Base-by-base conservation (phyloP, 2,797 vertebrate genomes). In the Morus bassanus region DNA sequence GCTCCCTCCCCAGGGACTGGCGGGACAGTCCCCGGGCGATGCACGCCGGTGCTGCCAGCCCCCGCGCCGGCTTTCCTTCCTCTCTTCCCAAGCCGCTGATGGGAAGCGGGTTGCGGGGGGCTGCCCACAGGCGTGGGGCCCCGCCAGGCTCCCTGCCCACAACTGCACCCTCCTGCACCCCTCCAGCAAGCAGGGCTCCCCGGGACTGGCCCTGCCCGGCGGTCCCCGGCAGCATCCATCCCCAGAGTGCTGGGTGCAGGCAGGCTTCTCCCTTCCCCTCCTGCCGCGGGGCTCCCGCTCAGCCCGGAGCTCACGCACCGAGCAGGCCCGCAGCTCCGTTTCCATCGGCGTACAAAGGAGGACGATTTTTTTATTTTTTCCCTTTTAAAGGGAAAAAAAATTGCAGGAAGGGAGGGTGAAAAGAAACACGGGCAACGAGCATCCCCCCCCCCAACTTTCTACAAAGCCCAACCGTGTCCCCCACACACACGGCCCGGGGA, bases 241-340 rank as follows among this genome's bases (percentile, higher is more conserved):
- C 63, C 19, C 18, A 18, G 17, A 48, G 7, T 43, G 57, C 23
- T 57, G 37, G 48, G 45, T 6, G 46, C 75, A 28, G 31, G 21
- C 10, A 14, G 31, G n/a, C 45, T 94, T 78, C 54, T 59, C 63
- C 91, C 51, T 27, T 73, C 8, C 59, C 64, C 73, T 51, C 46
- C 85, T 28, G 69, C 77, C 8, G 22, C 22, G 24, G 45, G 48
- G 33, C 9, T 84, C 69, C 61, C 3, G 11, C 50, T 82, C 28
- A 63, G 53, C 56, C 37, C 3, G 37, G 63, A 79, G 75, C 50
- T 65, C 50, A 46, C 3, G 13, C 59, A 85, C 31, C 10, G 15
- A 37, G 74, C 70, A 92, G 92, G 80, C 94, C 86, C 88, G n/a
- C 28, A 35, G 65, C 74, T 90, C 46, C 7, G 18, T 17, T 61